These are phyloP conservation scores for Syrrhaptes paradoxus DNA, from an alignment of 2,113 vertebrate genomes.

Conservation along the genomic window DNA sequence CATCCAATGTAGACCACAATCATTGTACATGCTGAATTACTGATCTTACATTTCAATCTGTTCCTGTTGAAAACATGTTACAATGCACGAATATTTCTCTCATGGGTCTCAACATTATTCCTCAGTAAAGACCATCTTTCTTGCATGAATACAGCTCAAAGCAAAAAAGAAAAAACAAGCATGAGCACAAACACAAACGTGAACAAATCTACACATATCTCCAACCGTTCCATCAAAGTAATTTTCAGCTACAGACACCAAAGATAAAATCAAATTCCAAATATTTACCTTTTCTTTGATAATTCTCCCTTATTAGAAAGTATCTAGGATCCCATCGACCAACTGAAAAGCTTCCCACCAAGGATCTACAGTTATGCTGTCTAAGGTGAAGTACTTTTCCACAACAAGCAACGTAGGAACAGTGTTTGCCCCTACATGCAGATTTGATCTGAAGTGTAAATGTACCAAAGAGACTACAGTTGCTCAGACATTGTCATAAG, in stretches of 20 bases:
- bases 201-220: conserved; percentile 22
- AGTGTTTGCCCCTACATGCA: not conserved
- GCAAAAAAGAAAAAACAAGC: conserved; percentile 4
- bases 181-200: not conserved
- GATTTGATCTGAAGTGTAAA: conserved; percentile 51
- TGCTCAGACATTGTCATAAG: not conserved
- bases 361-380: not conserved
- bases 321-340: not conserved
- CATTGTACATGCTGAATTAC: conserved; percentile 52
- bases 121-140: conserved; percentile 55
- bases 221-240: conserved; percentile 36
- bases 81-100: conserved; percentile 1
- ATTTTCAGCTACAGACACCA: conserved; percentile 6
- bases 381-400: conserved; percentile 8
- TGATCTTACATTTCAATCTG: conserved; percentile 51
- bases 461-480: conserved; percentile 38
- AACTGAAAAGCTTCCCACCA: conserved; percentile 5
- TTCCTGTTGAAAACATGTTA: conserved; percentile 69
- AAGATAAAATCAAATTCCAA: conserved; percentile 62
- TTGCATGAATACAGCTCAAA: conserved; percentile 46
- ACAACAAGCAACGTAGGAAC: conserved; percentile 17
- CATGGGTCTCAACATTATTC: conserved; percentile 38
- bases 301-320: not conserved
- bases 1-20: conserved; percentile 52
- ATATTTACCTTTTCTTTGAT: conserved; percentile 14